Conservation (phyloP, 2,888 invertebrate species). For the Homarus gammarus region DNA sequence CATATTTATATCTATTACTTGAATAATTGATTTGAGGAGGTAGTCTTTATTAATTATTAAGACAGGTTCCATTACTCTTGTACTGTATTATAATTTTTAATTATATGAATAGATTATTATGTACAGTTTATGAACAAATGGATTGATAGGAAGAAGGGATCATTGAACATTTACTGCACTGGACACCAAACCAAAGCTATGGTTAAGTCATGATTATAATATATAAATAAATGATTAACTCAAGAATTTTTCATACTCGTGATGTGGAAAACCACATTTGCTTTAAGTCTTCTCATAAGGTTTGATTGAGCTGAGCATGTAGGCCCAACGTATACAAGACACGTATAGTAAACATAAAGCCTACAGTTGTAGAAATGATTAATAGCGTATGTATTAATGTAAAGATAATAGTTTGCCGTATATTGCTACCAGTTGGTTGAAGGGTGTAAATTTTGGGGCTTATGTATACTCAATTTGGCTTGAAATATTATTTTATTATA, state of each 20-base stretch:
- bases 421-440: not conserved
- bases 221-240: not conserved
- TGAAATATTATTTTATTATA: not conserved
- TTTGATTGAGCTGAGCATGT: conserved; percentile 51
- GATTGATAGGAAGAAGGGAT: conserved; percentile 8
- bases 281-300: conserved; percentile 39
- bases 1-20: not conserved
- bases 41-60: not conserved
- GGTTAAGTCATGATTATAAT: conserved; percentile 25
- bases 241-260: not conserved
- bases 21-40: not conserved
- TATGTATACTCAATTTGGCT: conserved; percentile 7
- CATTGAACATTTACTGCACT: not conserved
- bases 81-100: not conserved
- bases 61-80: not conserved
- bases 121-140: not conserved
- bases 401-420: not conserved
- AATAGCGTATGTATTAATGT: not conserved
- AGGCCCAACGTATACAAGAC: conserved; percentile 33
- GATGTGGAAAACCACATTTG: not conserved
- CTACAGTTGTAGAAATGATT: conserved; percentile 27
- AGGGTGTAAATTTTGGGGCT: conserved; percentile 5
- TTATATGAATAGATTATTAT: not conserved
- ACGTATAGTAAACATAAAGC: conserved; percentile 37
- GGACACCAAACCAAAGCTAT: conserved; percentile 50